Evolutionary conservation across 92 coral and sea anemone genomes (phyloP).

Genomic region (Hydrozoanthus gracilis): DNA sequence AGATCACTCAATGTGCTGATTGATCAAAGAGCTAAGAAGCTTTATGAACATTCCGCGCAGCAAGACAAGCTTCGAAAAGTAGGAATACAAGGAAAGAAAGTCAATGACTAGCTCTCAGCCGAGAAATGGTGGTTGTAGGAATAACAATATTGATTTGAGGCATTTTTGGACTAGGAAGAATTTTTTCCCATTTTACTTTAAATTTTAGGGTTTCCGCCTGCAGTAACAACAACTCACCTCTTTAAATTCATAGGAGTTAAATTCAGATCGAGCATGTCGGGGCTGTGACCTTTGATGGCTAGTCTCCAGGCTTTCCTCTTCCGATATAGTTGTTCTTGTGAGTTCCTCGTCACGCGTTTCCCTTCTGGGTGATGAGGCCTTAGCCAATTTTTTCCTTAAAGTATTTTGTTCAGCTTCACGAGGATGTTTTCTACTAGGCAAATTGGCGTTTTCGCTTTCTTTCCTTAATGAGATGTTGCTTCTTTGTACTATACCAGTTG

Average conservation of each 20-base stretch:
- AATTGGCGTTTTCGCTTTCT: neutral
- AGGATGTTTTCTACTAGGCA: neutral
- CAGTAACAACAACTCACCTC: conserved; percentile 42
- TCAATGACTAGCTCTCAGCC: too few relatives aligned
- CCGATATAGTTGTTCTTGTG: neutral
- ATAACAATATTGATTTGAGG: too few relatives aligned
- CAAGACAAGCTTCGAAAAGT: too few relatives aligned
- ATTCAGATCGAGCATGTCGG: conserved; percentile 32
- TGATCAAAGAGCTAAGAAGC: too few relatives aligned
- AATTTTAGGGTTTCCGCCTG: too few relatives aligned
- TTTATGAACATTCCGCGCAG: too few relatives aligned
- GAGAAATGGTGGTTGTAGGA: too few relatives aligned
- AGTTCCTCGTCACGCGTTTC: neutral
- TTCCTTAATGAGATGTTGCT: neutral
- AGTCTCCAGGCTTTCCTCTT: neutral
- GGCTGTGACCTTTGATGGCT: conserved; percentile 26
- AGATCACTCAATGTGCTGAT: too few relatives aligned
- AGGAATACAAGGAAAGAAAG: too few relatives aligned
- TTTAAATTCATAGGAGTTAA: conserved; percentile 68
- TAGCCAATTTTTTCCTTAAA: conserved; percentile 1
- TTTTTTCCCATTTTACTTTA: too few relatives aligned
- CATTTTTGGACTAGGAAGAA: too few relatives aligned
- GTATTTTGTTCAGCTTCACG: conserved; percentile 1
- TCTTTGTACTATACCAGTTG: neutral
- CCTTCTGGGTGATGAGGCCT: neutral